Conservation (phyloP, 2,113 vertebrate genomes). For the Burhinus bistriatus region DNA sequence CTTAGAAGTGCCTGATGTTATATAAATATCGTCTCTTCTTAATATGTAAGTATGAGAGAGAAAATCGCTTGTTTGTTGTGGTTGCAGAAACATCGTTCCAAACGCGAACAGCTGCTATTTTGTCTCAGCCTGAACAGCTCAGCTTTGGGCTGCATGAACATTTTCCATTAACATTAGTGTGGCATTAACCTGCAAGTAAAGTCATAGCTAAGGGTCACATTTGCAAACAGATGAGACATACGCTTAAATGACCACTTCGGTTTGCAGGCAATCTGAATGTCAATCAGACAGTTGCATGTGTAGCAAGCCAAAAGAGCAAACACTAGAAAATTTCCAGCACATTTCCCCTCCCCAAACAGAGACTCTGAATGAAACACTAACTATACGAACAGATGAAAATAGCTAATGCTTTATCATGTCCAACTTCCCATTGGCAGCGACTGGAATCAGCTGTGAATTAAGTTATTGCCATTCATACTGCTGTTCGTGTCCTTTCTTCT, state of each 20-base stretch:
- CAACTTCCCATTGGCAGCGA: neutral
- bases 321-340: neutral
- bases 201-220: neutral
- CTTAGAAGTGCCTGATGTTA: neutral
- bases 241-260: neutral
- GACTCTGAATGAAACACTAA: neutral
- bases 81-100: neutral
- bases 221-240: neutral
- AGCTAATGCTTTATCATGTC: neutral
- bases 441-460: neutral
- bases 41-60: neutral
- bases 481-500: neutral
- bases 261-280: neutral
- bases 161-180: neutral
- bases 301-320: neutral
- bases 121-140: neutral
- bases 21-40: neutral
- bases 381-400: neutral
- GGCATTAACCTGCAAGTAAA: neutral
- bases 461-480: neutral
- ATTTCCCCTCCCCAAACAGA: neutral
- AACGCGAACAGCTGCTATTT: neutral
- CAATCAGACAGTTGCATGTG: neutral
- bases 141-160: neutral
- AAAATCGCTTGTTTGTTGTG: neutral